phyloP scores from a whole-genome alignment of 2,888 invertebrate species.

The Trachelus tabidus region DNA sequence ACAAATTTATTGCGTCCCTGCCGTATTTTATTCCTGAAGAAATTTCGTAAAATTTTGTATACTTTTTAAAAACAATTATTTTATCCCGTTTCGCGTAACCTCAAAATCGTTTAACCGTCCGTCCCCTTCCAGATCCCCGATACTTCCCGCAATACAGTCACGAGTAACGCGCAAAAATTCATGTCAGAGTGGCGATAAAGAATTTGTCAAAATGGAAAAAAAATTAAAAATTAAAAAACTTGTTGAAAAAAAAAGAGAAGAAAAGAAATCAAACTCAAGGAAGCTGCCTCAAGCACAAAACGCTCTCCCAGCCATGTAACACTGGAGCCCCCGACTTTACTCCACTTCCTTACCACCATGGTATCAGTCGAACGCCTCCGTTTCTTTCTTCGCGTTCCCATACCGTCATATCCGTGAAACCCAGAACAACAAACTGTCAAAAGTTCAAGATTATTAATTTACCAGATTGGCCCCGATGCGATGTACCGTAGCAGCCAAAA shows the following conservation, averaged over 20 bases:
- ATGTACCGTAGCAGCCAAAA: conserved; percentile 52
- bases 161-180: too few relatives aligned
- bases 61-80: neutral
- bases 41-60: neutral
- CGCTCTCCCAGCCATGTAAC: neutral
- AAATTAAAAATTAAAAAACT: neutral
- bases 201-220: neutral
- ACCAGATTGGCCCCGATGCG: conserved; percentile 41
- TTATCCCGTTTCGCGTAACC: too few relatives aligned
- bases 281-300: neutral
- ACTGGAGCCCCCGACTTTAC: conserved; percentile 3
- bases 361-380: neutral
- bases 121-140: too few relatives aligned
- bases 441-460: conserved; percentile 51
- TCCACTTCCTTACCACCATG: neutral
- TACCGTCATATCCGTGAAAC: neutral
- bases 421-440: neutral
- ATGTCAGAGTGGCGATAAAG: too few relatives aligned
- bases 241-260: neutral
- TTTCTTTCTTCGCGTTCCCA: neutral
- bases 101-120: too few relatives aligned
- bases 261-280: neutral
- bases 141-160: too few relatives aligned
- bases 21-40: too few relatives aligned
- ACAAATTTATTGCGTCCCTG: too few relatives aligned